Evolutionary conservation across 2,113 vertebrate species (phyloP), one percentile per base, ranked within the genome.

Genomic region (Phasianus colchicus): DNA sequence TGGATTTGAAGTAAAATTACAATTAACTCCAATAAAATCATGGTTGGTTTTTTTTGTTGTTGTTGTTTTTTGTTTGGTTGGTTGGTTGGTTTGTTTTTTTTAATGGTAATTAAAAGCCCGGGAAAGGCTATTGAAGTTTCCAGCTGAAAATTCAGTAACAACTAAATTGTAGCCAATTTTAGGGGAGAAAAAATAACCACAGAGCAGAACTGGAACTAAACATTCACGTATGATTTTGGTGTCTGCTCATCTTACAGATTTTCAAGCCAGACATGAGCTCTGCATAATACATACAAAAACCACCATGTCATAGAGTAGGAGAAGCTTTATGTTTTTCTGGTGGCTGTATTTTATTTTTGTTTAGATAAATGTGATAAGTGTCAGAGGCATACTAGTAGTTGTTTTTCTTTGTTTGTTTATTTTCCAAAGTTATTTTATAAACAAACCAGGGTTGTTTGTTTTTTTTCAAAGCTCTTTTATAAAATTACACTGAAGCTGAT

Each of bases 281-380:
- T 48, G 14, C 6, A 22, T 14, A 60, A 2, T 29, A 19, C 19
- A 19, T 2, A 7, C 3, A 65, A 67, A 73, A 79, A 0, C 2
- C 60, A 11, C 5, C 1, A 38, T 18, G 9, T 32, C 9, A 6
- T 60, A 1, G 13, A 63, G 57, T 7, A 83, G 19, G 42, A 84
- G 16, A 75, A 6, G 3, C 6, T 22, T 12, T 2, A 54, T 29
- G 8, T 1, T 43, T 78, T 87, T 64, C 47, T 85, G 16, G 10
- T 25, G 78, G 25, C 2, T 72, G 14, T 34, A 63, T 72, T 71
- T 67, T 58, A 10, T 11, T 3, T 77, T 63, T 45, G 13, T 72
- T 0, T 25, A 4, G 1, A 64, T 3, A 1, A 2, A 0, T 21
- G 8, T 21, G 9, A n/a, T 48, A 13, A 19, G 9, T 42, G 61